Conservation (phyloP, 1,140 invertebrate genomes). For the Trinorchestia longiramus region DNA sequence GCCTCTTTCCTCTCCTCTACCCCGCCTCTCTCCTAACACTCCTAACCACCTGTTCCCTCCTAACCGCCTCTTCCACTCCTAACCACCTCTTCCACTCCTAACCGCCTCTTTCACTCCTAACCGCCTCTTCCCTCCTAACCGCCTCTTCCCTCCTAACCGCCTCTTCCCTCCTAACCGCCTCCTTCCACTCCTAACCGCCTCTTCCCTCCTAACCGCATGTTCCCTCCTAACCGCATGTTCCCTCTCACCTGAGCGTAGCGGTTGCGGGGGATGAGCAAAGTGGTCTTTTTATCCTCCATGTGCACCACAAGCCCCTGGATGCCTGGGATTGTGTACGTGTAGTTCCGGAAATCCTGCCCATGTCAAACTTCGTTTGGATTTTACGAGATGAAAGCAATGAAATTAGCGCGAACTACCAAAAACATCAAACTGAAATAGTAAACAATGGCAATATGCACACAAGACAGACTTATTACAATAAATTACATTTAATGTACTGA, state of each 20-base stretch:
- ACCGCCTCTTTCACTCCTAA: not conserved
- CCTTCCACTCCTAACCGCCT: not conserved
- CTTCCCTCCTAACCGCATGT: not conserved
- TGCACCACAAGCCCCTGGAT: constrained; percentile 85
- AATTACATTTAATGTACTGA: no score
- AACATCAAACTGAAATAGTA: not conserved
- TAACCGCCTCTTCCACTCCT: not conserved
- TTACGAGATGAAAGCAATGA: not conserved
- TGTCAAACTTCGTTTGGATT: not conserved
- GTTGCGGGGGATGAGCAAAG: constrained; percentile 83
- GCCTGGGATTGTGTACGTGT: constrained; percentile 83
- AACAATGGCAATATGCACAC: not conserved
- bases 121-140: not conserved
- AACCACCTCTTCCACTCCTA: not conserved
- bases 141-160: not conserved
- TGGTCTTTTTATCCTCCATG: constrained; percentile 86
- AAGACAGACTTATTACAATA: no score
- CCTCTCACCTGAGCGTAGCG: constrained; percentile 81
- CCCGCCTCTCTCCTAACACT: not conserved
- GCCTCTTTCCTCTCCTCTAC: no score
- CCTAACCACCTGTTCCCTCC: no score
- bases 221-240: not conserved
- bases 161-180: not conserved
- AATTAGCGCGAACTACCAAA: not conserved
- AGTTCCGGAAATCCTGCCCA: constrained; percentile 84